phyloP scores from a whole-genome alignment of 2,888 invertebrate genomes.

The Branchinecta sandiegonensis region DNA sequence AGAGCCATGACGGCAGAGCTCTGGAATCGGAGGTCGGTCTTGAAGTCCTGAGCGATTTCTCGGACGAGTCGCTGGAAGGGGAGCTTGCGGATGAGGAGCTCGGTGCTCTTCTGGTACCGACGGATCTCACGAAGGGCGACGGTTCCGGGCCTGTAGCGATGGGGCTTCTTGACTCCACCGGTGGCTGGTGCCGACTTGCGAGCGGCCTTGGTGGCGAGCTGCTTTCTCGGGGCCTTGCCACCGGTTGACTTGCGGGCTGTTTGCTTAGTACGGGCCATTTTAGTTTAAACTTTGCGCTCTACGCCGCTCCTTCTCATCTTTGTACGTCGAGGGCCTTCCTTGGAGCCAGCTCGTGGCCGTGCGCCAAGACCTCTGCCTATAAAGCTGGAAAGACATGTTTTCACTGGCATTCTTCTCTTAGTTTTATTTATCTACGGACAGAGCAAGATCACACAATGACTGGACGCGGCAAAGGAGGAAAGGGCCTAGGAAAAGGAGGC shows the following conservation, averaged over 20 bases:
- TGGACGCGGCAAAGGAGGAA: too few species aligned
- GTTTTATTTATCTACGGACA: too few species aligned
- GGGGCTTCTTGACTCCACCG: constrained; percentile 41
- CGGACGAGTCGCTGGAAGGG: constrained; percentile 39
- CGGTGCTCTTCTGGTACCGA: constrained; percentile 40
- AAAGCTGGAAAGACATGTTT: too few species aligned
- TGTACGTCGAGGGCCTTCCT: too few species aligned
- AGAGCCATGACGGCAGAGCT: constrained; percentile 24
- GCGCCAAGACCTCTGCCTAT: too few species aligned
- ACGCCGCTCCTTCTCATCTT: too few species aligned
- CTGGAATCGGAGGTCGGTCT: constrained; percentile 25
- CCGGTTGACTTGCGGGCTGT: constrained; percentile 94
- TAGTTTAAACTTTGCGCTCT: too few species aligned
- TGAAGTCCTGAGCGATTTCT: constrained; percentile 36
- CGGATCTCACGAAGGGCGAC: constrained; percentile 41
- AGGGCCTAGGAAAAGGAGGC: too few species aligned
- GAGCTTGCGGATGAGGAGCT: constrained; percentile 39
- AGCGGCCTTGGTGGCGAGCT: constrained; percentile 81
- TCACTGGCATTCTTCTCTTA: too few species aligned
- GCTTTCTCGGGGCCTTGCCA: constrained; percentile 92
- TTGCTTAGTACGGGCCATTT: constrained; percentile 94
- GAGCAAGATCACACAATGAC: too few species aligned
- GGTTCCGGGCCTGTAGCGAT: constrained; percentile 39
- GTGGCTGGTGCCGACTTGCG: constrained; percentile 49
- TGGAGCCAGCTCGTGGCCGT: too few species aligned